A percentile compares a stretch with the other conserved stretches of the same genome.
Conservation (phyloP, 2,113 vertebrate species). For the Andinoacara biseriatus region DNA sequence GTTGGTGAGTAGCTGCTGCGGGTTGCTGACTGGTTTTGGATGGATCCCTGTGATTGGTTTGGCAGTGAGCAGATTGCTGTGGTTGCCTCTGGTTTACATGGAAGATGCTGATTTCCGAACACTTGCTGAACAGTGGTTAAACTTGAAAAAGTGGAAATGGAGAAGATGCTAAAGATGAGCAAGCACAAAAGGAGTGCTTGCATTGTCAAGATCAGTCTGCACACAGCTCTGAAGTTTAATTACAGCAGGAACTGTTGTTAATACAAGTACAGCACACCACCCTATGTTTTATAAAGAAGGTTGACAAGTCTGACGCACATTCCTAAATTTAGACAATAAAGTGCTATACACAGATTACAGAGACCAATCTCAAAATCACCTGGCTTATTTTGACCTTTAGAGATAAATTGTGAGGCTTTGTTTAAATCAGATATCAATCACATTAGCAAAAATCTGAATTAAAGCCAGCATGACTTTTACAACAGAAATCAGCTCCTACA, state of each 20-base stretch:
- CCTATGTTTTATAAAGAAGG: not conserved
- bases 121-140: too few species aligned
- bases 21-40: too few species aligned
- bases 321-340: not conserved
- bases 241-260: too few species aligned
- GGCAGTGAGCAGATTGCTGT: too few species aligned
- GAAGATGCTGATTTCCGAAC: too few species aligned
- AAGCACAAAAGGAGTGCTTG: not conserved
- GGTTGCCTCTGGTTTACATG: too few species aligned
- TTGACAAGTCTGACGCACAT: not conserved
- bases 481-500: not conserved
- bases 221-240: not conserved
- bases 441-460: not conserved
- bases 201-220: not conserved
- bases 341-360: not conserved
- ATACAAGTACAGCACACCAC: too few species aligned
- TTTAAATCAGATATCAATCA: too few species aligned
- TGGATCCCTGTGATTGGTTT: too few species aligned
- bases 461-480: not conserved
- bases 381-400: not conserved
- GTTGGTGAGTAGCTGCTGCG: too few species aligned
- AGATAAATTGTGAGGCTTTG: too few species aligned
- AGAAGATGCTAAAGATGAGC: accelerated
- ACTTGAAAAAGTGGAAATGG: too few species aligned
- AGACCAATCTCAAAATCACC: not conserved